Conservation (phyloP, 2,888 invertebrate genomes). For the Seladonia tumulorum region DNA sequence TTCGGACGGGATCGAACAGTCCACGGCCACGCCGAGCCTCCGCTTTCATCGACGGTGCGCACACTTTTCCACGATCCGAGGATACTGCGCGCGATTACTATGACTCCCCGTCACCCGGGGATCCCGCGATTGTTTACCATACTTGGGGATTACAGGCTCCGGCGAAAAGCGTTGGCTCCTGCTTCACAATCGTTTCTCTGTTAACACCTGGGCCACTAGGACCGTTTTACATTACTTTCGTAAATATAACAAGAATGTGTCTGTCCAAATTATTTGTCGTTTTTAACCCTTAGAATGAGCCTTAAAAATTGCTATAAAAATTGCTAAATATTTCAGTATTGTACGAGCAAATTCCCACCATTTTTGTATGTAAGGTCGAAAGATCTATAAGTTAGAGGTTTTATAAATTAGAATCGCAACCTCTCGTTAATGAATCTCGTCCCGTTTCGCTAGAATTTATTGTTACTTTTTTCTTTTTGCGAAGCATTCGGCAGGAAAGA, state of each 20-base stretch:
- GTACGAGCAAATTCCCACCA: too few relatives aligned
- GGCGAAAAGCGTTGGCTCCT: too few relatives aligned
- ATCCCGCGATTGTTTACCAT: background rate
- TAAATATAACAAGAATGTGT: too few relatives aligned
- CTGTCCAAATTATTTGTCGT: too few relatives aligned
- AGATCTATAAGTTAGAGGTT: background rate
- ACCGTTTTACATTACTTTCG: too few relatives aligned
- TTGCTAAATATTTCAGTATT: too few relatives aligned
- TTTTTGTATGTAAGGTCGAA: too few relatives aligned
- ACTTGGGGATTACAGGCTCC: background rate
- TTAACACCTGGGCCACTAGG: too few relatives aligned
- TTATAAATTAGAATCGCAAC: background rate
- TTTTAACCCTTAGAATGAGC: too few relatives aligned
- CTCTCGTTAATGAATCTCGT: background rate
- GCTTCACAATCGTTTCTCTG: background rate
- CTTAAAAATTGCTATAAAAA: too few relatives aligned
- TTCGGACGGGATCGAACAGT: slow-evolving; percentile 21
- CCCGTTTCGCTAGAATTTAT: background rate
- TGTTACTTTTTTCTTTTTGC: background rate
- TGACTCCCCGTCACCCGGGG: background rate
- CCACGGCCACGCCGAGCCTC: background rate
- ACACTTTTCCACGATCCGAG: slow-evolving; percentile 19
- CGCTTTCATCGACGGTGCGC: background rate
- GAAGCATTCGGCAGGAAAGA: too few relatives aligned
- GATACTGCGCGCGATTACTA: background rate